A percentile compares a stretch with the other conserved stretches of the same genome.
These are phyloP conservation scores for Lampropteryx suffumata DNA, from an alignment of 2,888 invertebrate genomes.

Conservation along the genomic window DNA sequence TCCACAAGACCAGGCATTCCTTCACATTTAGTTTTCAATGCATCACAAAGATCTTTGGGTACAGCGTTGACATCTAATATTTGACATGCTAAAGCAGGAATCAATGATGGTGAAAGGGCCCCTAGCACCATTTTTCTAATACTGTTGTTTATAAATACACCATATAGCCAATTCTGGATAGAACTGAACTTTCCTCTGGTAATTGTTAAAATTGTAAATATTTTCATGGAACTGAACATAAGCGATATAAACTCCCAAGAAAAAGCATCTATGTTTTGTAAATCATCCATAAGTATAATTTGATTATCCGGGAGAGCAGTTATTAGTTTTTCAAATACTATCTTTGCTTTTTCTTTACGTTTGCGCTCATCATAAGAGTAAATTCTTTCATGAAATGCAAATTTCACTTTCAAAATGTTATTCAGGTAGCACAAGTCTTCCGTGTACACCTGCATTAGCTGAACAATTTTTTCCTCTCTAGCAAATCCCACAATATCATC, in stretches of 20 bases:
- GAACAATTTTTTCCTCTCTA: constrained; percentile 69
- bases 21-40: constrained; percentile 68
- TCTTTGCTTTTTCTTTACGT: constrained; percentile 63
- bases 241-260: constrained; percentile 71
- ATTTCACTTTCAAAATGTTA: constrained; percentile 75
- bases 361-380: constrained; percentile 56
- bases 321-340: constrained; percentile 64
- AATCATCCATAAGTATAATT: constrained; percentile 75
- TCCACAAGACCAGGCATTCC: constrained; percentile 80
- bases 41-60: constrained; percentile 75
- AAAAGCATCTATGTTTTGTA: constrained; percentile 72
- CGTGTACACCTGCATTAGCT: constrained; percentile 53
- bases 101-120: constrained; percentile 60
- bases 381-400: constrained; percentile 71
- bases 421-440: constrained; percentile 82
- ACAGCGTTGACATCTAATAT: constrained; percentile 83
- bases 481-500: constrained; percentile 62
- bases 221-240: constrained; percentile 57
- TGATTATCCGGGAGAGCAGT: constrained; percentile 50
- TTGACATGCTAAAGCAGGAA: constrained; percentile 83
- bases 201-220: constrained; percentile 62
- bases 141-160: constrained; percentile 60
- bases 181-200: constrained; percentile 65
- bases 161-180: constrained; percentile 68
- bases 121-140: constrained; percentile 70